A percentile compares a stretch with the other conserved stretches of the same genome.
These are phyloP conservation scores for Sorex maritimensis DNA, from an alignment of 2,797 vertebrate species.

Conservation along the genomic window DNA sequence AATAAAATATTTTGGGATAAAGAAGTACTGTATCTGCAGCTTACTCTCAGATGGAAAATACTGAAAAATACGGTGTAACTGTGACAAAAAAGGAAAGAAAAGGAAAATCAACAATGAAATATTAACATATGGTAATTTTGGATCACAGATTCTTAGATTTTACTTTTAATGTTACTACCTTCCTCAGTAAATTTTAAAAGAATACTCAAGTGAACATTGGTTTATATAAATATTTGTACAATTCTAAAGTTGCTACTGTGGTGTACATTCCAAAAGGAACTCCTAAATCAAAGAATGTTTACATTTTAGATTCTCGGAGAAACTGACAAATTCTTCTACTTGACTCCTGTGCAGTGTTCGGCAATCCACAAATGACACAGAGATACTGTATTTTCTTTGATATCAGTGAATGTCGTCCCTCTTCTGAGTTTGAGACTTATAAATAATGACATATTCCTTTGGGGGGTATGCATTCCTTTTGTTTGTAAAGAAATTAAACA, in stretches of 20 bases:
- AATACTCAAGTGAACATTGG: neutral
- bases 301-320: slow-evolving; percentile 64
- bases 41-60: neutral
- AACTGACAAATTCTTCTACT: neutral
- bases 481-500: neutral
- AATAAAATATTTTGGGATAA: slow-evolving; percentile 44
- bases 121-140: slow-evolving; percentile 32
- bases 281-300: slow-evolving; percentile 50
- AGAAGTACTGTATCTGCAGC: neutral
- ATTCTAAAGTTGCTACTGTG: neutral
- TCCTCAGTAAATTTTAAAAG: slow-evolving; percentile 48
- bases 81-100: neutral
- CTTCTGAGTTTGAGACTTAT: slow-evolving; percentile 16
- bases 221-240: slow-evolving; percentile 20
- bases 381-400: neutral
- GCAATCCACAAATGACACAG: slow-evolving; percentile 38
- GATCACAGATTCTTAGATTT: slow-evolving; percentile 11
- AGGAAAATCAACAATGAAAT: slow-evolving; percentile 17
- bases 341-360: slow-evolving; percentile 11
- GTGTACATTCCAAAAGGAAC: slow-evolving; percentile 23
- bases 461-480: slow-evolving; percentile 38
- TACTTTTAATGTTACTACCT: slow-evolving; percentile 37
- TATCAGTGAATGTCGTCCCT: neutral
- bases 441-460: slow-evolving; percentile 36
- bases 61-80: neutral